These are phyloP conservation scores for Origma solitaria DNA, from an alignment of 2,113 vertebrate genomes.

Conservation along the genomic window DNA sequence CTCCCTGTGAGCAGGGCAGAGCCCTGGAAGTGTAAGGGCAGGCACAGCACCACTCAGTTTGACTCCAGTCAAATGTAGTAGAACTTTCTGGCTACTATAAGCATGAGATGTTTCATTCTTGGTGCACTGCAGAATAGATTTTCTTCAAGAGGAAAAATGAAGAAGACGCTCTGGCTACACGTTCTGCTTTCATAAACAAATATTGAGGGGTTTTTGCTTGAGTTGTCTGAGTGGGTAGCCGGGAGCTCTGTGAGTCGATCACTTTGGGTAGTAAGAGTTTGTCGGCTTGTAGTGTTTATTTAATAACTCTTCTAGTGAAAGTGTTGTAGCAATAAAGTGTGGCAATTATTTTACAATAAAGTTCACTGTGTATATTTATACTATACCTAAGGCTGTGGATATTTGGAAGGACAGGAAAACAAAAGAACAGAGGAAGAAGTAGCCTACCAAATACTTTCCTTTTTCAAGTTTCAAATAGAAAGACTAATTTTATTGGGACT, in stretches of 20 bases:
- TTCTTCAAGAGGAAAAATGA: background rate
- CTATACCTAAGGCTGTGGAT: background rate
- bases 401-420: background rate
- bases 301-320: background rate
- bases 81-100: background rate
- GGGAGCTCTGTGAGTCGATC: accelerated
- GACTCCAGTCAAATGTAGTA: background rate
- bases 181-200: background rate
- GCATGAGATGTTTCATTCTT: background rate
- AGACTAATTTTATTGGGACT: background rate
- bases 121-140: background rate
- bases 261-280: background rate
- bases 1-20: background rate
- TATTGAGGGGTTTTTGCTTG: background rate
- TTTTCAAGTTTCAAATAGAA: background rate
- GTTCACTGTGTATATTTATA: slow-evolving; percentile 6
- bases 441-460: background rate
- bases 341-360: slow-evolving; percentile 35
- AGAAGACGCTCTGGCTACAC: background rate
- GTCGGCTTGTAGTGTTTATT: background rate
- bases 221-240: background rate
- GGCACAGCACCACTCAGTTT: background rate
- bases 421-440: background rate
- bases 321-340: background rate
- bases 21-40: background rate